Base-by-base conservation (phyloP, 2,797 vertebrate genomes). In the Xiphorhynchus erythropygius region DNA sequence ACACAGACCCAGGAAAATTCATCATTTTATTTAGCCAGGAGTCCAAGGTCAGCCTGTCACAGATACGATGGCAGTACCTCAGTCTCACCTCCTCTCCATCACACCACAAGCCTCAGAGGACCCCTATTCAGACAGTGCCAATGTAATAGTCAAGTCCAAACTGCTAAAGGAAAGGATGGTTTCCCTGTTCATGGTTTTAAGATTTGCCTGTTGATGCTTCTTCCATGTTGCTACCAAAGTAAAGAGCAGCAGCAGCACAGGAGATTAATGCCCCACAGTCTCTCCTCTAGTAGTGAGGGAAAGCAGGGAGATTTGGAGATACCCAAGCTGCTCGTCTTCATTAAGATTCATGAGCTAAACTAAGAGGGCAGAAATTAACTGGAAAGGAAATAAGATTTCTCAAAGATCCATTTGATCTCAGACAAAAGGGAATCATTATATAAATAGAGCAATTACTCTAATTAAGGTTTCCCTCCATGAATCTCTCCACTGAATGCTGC, bases 391-490 rank as follows among this genome's bases (percentile, higher is more conserved):
- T 90, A 92, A 93, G 80, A 95, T 88, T 96, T 96, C 84, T 96
- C 92, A 90, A 93, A 97, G 95, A 94, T 96, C 69, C 59, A 79
- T 95, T 96, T 96, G 93, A 96, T 95, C 91, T 94, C 74, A 94
- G 64, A 96, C 86, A 96, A 97, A 95, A 87, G 92, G 68, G 81
- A 90, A 89, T 93, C 28, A 13, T 97, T 97, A 96, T 64, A 97
- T 95, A 97, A 97, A 97, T 95, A 95, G 76, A 97, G 95, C 95
- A 97, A 97, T 97, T 96, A 97, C 89, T 97, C 84, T 97, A 97
- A 97, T 96, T 96, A 96, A 93, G 92, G 69, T 73, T 94, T 97
- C 94, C 84, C 95, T 96, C 70, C 60, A 64, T 74, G 95, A 97
- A 87, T 84, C 87, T 92, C 81, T 67, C 0, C 0, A 80, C 83